Evolutionary conservation across 2,113 vertebrate species (phyloP).

Genomic region (Takifugu flavidus): DNA sequence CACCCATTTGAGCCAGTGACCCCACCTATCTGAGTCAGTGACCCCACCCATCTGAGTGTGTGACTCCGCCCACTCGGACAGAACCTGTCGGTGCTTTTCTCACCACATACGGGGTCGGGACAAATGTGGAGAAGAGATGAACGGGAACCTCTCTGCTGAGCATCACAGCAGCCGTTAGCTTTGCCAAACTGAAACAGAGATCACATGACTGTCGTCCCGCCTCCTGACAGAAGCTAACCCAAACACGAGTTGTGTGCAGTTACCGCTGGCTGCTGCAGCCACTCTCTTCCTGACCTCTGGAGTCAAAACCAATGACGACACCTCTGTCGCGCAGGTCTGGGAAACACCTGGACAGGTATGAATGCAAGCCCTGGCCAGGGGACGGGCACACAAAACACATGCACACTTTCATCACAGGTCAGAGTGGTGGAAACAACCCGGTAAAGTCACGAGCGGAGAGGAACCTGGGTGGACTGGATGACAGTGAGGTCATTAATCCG

Average conservation of each 20-base stretch:
- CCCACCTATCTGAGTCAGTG: too few species aligned
- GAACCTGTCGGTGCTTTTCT: constrained; percentile 47
- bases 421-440: too few species aligned
- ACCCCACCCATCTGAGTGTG: too few species aligned
- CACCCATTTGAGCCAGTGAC: too few species aligned
- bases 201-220: neutral
- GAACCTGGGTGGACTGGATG: constrained; percentile 92
- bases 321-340: constrained; percentile 84
- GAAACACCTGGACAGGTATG: constrained; percentile 83
- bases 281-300: constrained; percentile 86
- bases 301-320: constrained; percentile 92
- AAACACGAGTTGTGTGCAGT: neutral
- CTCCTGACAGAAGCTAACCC: too few species aligned
- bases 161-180: constrained; percentile 86
- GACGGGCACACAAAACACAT: neutral
- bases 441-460: neutral
- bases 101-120: constrained; percentile 96
- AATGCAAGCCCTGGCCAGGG: constrained; percentile 82
- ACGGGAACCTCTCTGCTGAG: constrained; percentile 84
- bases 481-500: constrained; percentile 94
- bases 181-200: constrained; percentile 79
- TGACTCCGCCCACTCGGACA: too few species aligned
- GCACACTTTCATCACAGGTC: neutral
- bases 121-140: constrained; percentile 88
- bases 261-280: constrained; percentile 85